Percentiles rank a stretch among this genome's conserved stretches.
These are phyloP conservation scores for Diadema setosum DNA, from an alignment of 35 echinoderm and acorn worm genomes.

Conservation along the genomic window DNA sequence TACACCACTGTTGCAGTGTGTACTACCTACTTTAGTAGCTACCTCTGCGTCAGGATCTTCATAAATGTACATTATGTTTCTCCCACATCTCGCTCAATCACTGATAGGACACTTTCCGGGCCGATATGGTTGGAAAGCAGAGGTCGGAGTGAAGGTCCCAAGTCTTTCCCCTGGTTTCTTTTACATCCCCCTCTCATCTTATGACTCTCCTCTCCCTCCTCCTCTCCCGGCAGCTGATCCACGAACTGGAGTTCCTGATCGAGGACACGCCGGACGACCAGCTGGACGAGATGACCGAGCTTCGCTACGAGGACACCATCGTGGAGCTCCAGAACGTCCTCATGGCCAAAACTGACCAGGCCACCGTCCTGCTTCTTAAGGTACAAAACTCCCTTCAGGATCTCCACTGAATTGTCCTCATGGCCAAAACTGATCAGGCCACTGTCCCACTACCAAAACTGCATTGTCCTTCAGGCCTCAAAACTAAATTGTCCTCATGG, in stretches of 20 bases:
- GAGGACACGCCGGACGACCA: conserved; percentile 47
- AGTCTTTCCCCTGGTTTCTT: too few species aligned
- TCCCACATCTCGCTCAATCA: too few species aligned
- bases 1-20: too few species aligned
- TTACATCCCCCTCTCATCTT: too few species aligned
- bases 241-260: conserved; percentile 61
- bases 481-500: conserved; percentile 44
- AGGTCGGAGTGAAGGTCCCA: too few species aligned
- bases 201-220: neutral
- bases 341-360: conserved; percentile 48
- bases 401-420: conserved; percentile 63
- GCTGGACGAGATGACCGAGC: neutral
- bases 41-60: too few species aligned
- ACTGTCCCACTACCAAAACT: conserved; percentile 77
- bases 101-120: too few species aligned
- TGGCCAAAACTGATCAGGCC: conserved; percentile 60
- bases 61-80: too few species aligned
- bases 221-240: conserved; percentile 51
- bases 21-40: too few species aligned
- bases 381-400: conserved; percentile 82
- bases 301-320: conserved; percentile 61
- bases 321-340: conserved; percentile 77
- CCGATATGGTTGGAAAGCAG: too few species aligned
- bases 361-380: conserved; percentile 75
- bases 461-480: conserved; percentile 69